These are phyloP conservation scores for Myanophis thanlyinensis DNA, from an alignment of 2,113 vertebrate species.

Conservation along the genomic window DNA sequence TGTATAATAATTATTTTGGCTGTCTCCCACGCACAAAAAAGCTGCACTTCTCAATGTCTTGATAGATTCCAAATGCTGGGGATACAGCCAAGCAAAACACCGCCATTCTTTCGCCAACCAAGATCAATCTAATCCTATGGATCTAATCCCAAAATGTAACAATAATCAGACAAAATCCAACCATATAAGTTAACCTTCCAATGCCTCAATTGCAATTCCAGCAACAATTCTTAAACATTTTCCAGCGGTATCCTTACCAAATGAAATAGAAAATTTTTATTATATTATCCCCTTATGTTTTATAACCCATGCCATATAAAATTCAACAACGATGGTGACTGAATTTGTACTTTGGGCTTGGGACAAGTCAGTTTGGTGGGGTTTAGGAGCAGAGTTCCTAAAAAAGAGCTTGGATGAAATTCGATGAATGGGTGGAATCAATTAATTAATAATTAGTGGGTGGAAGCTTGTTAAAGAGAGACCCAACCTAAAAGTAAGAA, in stretches of 20 bases:
- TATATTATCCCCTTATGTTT: neutral
- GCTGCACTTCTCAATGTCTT: neutral
- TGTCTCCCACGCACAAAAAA: neutral
- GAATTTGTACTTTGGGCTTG: neutral
- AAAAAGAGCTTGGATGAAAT: neutral
- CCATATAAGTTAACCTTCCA: neutral
- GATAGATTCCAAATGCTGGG: neutral
- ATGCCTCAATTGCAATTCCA: neutral
- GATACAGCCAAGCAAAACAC: neutral
- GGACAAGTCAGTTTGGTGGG: neutral
- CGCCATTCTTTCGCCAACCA: neutral
- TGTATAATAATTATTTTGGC: neutral
- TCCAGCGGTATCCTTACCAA: neutral
- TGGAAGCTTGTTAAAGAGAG: neutral
- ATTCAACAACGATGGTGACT: neutral
- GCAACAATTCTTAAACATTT: neutral
- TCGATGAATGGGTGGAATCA: neutral
- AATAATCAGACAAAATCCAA: neutral
- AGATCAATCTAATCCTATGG: neutral
- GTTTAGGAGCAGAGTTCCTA: neutral
- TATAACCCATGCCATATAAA: neutral
- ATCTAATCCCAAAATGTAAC: neutral
- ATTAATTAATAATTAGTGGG: neutral
- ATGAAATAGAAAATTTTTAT: neutral
- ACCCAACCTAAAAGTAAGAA: neutral